Conservation (phyloP, 2,888 invertebrate species). For the Marasmarcha lunaedactyla region DNA sequence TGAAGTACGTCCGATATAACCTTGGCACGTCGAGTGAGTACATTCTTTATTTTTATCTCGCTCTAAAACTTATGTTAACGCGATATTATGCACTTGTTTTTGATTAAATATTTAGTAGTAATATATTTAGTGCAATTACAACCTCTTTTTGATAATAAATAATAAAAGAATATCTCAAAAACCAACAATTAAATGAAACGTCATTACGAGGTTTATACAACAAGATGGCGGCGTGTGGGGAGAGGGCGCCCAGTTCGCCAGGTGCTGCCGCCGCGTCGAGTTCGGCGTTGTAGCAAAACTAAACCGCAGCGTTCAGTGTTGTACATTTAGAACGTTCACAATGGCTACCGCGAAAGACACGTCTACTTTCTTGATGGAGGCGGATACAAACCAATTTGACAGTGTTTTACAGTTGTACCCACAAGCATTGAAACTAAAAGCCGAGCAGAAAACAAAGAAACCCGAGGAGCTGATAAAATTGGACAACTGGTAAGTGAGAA, state of each 20-base stretch:
- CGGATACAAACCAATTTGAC: conserved; percentile 87
- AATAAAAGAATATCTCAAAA: not conserved
- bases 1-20: conserved; percentile 59
- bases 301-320: conserved; percentile 70
- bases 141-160: conserved; percentile 1
- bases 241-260: conserved; percentile 69
- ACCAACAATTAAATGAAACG: conserved; percentile 35
- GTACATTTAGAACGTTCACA: conserved; percentile 74
- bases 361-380: conserved; percentile 93
- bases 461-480: conserved; percentile 94
- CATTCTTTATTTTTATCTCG: conserved; percentile 39
- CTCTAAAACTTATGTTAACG: not conserved
- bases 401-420: conserved; percentile 92
- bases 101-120: not conserved
- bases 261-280: conserved; percentile 72
- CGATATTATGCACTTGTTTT: not conserved
- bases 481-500: conserved; percentile 91
- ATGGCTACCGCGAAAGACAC: conserved; percentile 91
- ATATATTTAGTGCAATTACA: not conserved
- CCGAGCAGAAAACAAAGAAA: conserved; percentile 91
- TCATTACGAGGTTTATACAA: conserved; percentile 56
- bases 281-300: conserved; percentile 71
- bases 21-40: conserved; percentile 62
- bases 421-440: conserved; percentile 90
- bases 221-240: conserved; percentile 70